phyloP scores from a whole-genome alignment of 2,113 vertebrate genomes.

The Protomyctophum bolini region DNA sequence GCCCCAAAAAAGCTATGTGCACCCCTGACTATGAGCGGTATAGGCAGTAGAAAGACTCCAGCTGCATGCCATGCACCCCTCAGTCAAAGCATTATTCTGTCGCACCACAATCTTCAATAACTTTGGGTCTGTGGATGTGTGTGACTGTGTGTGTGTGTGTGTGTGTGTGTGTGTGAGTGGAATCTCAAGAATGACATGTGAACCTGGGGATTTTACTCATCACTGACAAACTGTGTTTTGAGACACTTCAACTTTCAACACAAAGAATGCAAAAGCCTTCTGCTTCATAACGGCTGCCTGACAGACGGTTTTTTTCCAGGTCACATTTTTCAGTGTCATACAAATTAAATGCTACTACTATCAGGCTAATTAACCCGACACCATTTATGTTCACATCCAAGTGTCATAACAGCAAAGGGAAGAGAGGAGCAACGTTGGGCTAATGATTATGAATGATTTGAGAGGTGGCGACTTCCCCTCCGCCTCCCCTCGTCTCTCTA shows the following conservation, averaged over 20 bases:
- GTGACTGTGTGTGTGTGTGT: too few relatives aligned
- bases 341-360: conserved; percentile 28
- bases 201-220: conserved; percentile 13
- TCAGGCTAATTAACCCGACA: conserved; percentile 60
- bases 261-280: conserved; percentile 50
- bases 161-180: neutral
- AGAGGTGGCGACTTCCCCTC: conserved; percentile 57
- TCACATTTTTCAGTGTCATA: conserved; percentile 45
- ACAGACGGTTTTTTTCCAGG: conserved; percentile 36
- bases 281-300: conserved; percentile 46
- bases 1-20: neutral
- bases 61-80: conserved; percentile 3
- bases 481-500: conserved; percentile 32
- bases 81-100: conserved; percentile 4
- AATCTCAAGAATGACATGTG: conserved; percentile 7
- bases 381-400: conserved; percentile 55
- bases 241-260: conserved; percentile 35
- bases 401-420: conserved; percentile 45
- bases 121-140: neutral
- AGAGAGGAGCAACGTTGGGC: conserved; percentile 45
- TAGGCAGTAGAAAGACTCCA: conserved; percentile 15
- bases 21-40: neutral
- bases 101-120: neutral
- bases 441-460: conserved; percentile 72
- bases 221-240: conserved; percentile 14